A percentile compares a stretch with the other conserved stretches of the same genome.
Evolutionary conservation across 2,888 invertebrate genomes (phyloP).

Genomic region (Exephanes ischioxanthus): DNA sequence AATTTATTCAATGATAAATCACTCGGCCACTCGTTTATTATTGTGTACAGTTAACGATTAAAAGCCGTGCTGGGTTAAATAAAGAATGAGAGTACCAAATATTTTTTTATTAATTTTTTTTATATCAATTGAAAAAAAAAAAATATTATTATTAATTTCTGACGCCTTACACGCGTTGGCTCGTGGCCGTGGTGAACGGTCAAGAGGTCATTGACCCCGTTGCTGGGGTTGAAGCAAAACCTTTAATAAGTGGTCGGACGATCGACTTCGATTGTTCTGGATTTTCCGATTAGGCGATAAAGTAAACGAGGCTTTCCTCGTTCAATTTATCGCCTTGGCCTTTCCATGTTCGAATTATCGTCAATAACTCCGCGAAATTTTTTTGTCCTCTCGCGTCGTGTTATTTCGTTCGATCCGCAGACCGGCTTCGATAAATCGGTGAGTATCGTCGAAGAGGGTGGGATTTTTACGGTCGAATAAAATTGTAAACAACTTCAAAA

Average conservation of each 20-base stretch:
- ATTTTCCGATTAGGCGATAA: not conserved
- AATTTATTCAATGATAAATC: conserved; percentile 20
- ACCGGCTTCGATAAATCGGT: not conserved
- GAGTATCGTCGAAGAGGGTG: no score
- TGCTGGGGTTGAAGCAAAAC: no score
- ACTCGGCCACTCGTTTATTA: not conserved
- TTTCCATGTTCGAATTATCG: not conserved
- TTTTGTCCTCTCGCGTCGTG: not conserved
- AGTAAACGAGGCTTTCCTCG: not conserved
- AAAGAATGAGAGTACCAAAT: not conserved
- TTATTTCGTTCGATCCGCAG: not conserved
- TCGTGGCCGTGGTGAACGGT: no score
- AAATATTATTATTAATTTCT: not conserved
- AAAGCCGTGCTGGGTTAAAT: not conserved
- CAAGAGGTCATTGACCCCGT: no score
- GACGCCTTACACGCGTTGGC: not conserved
- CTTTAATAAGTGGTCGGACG: not conserved
- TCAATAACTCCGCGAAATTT: not conserved
- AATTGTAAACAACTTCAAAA: no score
- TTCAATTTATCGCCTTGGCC: not conserved
- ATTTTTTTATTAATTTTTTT: not conserved
- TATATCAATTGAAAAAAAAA: no score
- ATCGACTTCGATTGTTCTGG: not conserved
- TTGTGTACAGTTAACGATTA: not conserved
- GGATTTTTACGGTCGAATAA: no score